phyloP scores from a whole-genome alignment of 2,113 vertebrate genomes.

The Ceyx cyanopectus region DNA sequence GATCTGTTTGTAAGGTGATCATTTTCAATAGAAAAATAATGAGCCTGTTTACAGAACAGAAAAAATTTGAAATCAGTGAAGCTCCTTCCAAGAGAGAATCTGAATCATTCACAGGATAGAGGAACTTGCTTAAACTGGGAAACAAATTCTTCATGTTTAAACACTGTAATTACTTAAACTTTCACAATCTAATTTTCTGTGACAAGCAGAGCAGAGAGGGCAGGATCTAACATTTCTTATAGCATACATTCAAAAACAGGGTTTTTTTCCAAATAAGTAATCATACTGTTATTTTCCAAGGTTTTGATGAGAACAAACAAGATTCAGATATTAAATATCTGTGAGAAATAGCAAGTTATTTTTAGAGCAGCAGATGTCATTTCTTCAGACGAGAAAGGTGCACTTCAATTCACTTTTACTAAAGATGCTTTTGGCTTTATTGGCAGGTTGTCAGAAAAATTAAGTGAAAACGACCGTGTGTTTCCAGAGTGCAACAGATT shows the following conservation, averaged over 20 bases:
- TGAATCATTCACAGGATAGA: neutral
- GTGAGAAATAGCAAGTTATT: conserved; percentile 3
- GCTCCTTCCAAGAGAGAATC: neutral
- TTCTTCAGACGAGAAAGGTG: conserved; percentile 33
- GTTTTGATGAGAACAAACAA: conserved; percentile 1
- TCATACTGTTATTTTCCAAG: conserved; percentile 19
- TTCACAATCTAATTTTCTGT: neutral
- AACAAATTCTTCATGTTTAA: neutral
- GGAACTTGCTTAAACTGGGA: neutral
- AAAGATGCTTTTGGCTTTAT: conserved; percentile 4
- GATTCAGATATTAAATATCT: neutral
- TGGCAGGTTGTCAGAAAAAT: conserved; percentile 41
- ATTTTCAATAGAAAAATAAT: conserved; percentile 7
- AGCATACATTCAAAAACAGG: neutral
- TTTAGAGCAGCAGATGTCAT: conserved; percentile 22
- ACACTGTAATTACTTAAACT: neutral
- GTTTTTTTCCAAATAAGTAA: neutral
- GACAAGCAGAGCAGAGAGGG: neutral
- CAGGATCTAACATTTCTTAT: neutral
- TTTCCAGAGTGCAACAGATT: conserved; percentile 33
- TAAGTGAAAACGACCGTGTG: neutral
- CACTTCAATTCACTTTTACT: conserved; percentile 8
- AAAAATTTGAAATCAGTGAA: neutral
- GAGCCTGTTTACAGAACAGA: neutral
- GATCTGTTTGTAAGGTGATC: neutral